phyloP scores from a whole-genome alignment of 2,113 vertebrate genomes.

The Melozone crissalis region DNA sequence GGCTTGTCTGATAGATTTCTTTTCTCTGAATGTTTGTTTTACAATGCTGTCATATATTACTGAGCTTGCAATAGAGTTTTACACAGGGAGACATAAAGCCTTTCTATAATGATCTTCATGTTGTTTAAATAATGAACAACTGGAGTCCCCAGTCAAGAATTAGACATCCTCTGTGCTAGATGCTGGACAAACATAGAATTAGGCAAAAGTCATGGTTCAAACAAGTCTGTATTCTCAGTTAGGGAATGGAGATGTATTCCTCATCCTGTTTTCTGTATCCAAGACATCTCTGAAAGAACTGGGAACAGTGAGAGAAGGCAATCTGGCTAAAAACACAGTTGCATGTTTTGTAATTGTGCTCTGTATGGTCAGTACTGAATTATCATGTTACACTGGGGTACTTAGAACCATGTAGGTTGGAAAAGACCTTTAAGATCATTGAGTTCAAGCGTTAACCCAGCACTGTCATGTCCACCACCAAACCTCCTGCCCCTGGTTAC shows the following conservation, averaged over 20 bases:
- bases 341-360: background rate
- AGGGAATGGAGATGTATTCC: background rate
- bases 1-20: background rate
- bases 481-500: background rate
- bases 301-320: background rate
- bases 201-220: background rate
- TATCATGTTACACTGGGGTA: background rate
- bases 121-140: background rate
- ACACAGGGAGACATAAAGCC: background rate
- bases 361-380: background rate
- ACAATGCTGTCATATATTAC: background rate
- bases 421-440: background rate
- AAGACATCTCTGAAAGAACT: background rate
- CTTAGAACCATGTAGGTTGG: background rate
- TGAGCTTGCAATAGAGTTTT: background rate
- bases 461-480: background rate
- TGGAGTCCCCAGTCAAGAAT: background rate
- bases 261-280: background rate
- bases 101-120: background rate
- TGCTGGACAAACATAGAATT: background rate
- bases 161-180: background rate
- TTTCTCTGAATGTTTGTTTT: background rate
- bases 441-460: background rate
- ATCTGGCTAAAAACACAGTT: background rate
- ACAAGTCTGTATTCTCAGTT: background rate